A percentile compares a stretch with the other conserved stretches of the same genome.
These are phyloP conservation scores for Mus caroli DNA, from an alignment of 2,797 vertebrate genomes.

Conservation along the genomic window DNA sequence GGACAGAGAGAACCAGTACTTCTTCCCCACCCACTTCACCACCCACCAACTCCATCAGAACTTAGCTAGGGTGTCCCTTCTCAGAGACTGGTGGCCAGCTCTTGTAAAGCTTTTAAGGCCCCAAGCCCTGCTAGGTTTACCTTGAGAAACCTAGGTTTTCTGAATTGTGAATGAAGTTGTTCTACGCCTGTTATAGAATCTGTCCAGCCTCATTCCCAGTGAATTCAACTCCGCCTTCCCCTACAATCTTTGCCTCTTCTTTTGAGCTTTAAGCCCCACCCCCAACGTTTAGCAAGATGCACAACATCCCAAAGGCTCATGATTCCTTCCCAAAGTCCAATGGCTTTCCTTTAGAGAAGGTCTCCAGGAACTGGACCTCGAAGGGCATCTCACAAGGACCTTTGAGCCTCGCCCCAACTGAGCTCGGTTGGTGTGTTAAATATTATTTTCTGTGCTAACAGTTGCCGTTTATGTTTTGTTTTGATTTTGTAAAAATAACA, in stretches of 20 bases:
- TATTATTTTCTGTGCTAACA: slow-evolving; percentile 70
- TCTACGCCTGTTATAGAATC: not conserved
- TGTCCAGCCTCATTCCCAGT: not conserved
- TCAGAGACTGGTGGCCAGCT: not conserved
- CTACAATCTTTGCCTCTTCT: not conserved
- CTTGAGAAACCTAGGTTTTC: not conserved
- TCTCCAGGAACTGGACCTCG: slow-evolving; percentile 28
- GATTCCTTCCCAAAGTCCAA: not conserved
- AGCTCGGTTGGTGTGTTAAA: slow-evolving; percentile 63
- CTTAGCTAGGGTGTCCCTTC: not conserved
- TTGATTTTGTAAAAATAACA: slow-evolving; percentile 74
- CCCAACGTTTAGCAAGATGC: slow-evolving; percentile 18
- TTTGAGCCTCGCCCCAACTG: not conserved
- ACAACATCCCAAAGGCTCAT: not conserved
- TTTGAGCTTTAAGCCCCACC: slow-evolving; percentile 4
- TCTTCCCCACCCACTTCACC: not conserved
- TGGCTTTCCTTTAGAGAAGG: slow-evolving; percentile 53
- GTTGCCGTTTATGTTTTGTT: slow-evolving; percentile 66
- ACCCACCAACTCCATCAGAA: not conserved
- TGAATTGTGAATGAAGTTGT: slow-evolving; percentile 10
- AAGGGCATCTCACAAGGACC: not conserved
- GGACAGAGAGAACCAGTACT: not conserved
- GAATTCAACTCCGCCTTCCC: not conserved
- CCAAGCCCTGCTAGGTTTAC: not conserved
- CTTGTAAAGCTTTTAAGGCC: not conserved